phyloP scores from a whole-genome alignment of 1,140 invertebrate genomes.

The Cherax quadricarinatus region DNA sequence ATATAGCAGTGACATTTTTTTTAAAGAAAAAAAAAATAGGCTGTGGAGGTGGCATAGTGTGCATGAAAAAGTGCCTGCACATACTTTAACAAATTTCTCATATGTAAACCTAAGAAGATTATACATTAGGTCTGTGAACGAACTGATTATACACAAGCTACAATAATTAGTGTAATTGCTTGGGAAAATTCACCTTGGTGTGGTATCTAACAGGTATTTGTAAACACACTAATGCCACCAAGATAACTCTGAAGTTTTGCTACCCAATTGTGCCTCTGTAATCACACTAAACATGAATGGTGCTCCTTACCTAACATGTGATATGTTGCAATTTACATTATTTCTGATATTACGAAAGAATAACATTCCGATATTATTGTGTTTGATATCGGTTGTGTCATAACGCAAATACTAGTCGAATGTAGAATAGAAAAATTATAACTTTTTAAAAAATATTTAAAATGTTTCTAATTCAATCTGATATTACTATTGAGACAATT shows the following conservation, averaged over 20 bases:
- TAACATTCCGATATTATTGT: slow-evolving; percentile 58
- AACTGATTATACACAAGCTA: neutral
- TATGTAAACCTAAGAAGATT: neutral
- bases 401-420: slow-evolving; percentile 67
- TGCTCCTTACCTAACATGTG: slow-evolving; percentile 71
- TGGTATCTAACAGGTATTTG: neutral
- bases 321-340: slow-evolving; percentile 68
- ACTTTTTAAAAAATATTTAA: slow-evolving; percentile 60
- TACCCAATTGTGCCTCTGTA: slow-evolving; percentile 64
- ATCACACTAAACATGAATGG: slow-evolving; percentile 69
- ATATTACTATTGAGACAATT: slow-evolving; percentile 62
- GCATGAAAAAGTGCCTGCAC: slow-evolving; percentile 7
- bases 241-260: slow-evolving; percentile 20
- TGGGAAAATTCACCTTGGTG: neutral
- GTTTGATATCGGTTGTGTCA: slow-evolving; percentile 69
- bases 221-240: slow-evolving; percentile 20
- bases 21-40: slow-evolving; percentile 23
- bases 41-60: slow-evolving; percentile 35
- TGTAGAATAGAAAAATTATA: slow-evolving; percentile 66
- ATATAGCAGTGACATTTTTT: slow-evolving; percentile 54
- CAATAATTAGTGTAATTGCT: neutral
- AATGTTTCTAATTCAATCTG: slow-evolving; percentile 55
- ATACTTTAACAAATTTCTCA: neutral
- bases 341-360: slow-evolving; percentile 51
- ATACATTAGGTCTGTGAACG: neutral